phyloP scores from a whole-genome alignment of 2,797 vertebrate species.

The Falco rusticolus region DNA sequence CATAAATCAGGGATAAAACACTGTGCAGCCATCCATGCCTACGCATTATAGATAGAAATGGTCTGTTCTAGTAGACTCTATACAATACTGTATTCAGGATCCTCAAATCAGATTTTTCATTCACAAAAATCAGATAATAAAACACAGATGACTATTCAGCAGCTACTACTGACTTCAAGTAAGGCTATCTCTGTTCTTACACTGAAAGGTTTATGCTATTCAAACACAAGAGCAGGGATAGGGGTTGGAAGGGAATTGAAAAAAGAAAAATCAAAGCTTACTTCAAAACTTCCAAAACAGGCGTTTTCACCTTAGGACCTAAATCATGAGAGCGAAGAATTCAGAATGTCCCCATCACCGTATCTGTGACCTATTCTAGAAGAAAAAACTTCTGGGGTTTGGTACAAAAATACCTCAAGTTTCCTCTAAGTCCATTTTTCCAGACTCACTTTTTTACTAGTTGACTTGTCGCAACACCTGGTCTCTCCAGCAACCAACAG shows the following conservation, averaged over 20 bases:
- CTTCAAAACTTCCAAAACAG: conserved; percentile 13
- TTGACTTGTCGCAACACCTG: background rate
- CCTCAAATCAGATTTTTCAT: conserved; percentile 51
- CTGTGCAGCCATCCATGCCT: conserved; percentile 11
- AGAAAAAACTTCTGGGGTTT: background rate
- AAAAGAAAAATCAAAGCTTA: conserved; percentile 21
- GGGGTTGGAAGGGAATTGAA: background rate
- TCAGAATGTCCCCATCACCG: background rate
- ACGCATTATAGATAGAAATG: conserved; percentile 21
- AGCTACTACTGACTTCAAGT: background rate
- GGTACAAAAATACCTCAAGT: background rate
- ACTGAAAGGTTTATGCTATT: background rate
- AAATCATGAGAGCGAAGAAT: background rate
- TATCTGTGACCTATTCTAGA: background rate
- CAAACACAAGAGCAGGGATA: background rate
- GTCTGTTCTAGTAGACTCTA: conserved; percentile 33
- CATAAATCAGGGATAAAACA: background rate
- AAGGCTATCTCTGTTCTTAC: conserved; percentile 5
- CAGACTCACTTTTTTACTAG: background rate
- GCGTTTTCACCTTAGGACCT: conserved; percentile 16
- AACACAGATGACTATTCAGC: conserved; percentile 61
- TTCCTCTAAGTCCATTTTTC: background rate
- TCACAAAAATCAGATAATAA: background rate
- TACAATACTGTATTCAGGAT: conserved; percentile 56
- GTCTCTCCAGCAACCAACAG: conserved; percentile 6